Evolutionary conservation across 2,888 invertebrate genomes (phyloP).

Genomic region (Dolomedes plantarius): DNA sequence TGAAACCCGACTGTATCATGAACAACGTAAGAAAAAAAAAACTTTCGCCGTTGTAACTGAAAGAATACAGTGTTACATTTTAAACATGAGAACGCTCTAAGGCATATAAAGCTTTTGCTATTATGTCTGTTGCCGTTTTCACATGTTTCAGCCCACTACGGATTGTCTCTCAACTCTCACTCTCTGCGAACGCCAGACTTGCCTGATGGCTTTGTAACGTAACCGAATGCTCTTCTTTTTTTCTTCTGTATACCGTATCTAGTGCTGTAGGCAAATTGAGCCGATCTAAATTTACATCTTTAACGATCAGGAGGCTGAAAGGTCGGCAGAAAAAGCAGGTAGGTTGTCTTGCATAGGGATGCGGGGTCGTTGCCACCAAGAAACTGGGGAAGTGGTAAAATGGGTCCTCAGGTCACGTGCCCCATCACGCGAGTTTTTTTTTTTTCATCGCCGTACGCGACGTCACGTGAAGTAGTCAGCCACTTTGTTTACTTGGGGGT

Average conservation of each 20-base stretch:
- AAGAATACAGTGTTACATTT: no score
- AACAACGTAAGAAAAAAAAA: no score
- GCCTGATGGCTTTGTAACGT: neutral
- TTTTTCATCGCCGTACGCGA: conserved; percentile 12
- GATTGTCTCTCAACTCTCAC: neutral
- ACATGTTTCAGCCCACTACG: neutral
- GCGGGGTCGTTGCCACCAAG: conserved; percentile 51
- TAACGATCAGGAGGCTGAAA: conserved; percentile 30
- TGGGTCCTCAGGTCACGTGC: conserved; percentile 70
- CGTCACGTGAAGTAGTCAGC: conserved; percentile 58
- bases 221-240: neutral
- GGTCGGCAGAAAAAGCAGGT: conserved; percentile 35
- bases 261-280: conserved; percentile 6
- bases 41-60: no score
- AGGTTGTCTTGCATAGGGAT: conserved; percentile 15
- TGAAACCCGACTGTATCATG: no score
- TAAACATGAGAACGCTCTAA: no score
- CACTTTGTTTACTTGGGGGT: conserved; percentile 64
- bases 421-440: conserved; percentile 51
- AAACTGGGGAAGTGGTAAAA: conserved; percentile 69
- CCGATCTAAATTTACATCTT: conserved; percentile 57
- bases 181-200: neutral
- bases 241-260: neutral
- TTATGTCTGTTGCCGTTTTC: no score
- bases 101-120: no score